These are phyloP conservation scores for Rhagium mordax DNA, from an alignment of 2,888 invertebrate species.

Conservation along the genomic window DNA sequence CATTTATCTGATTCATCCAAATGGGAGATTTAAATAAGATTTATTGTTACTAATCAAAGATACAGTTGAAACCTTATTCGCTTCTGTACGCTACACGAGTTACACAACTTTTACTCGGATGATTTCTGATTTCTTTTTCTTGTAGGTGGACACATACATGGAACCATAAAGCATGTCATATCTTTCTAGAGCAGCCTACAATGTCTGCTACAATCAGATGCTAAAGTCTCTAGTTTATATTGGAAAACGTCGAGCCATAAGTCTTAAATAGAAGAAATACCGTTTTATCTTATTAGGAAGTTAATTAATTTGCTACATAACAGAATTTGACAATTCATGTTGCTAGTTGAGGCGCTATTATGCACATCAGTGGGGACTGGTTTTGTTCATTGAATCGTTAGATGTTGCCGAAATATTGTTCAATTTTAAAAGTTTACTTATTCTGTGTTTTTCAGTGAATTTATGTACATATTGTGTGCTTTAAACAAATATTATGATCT, in stretches of 20 bases:
- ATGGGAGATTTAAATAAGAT: conserved; percentile 16
- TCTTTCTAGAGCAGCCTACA: not conserved
- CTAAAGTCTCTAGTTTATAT: not conserved
- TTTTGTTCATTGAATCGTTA: too few relatives aligned
- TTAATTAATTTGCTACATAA: not conserved
- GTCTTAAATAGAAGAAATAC: not conserved
- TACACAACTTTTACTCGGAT: conserved; percentile 23
- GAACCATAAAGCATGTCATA: conserved; percentile 17
- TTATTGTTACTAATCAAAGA: conserved; percentile 25
- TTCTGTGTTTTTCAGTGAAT: too few relatives aligned
- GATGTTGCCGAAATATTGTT: too few relatives aligned
- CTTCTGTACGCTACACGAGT: conserved; percentile 1
- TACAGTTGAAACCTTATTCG: not conserved
- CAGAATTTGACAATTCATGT: not conserved
- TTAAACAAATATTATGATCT: too few relatives aligned
- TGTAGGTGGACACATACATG: conserved; percentile 20
- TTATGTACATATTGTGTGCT: too few relatives aligned
- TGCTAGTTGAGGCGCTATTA: too few relatives aligned
- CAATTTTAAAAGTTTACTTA: too few relatives aligned
- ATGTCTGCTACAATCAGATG: not conserved
- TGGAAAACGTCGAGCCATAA: not conserved
- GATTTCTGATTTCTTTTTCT: conserved; percentile 16
- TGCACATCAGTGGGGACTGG: too few relatives aligned
- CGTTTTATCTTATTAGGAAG: not conserved
- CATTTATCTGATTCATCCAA: not conserved